phyloP scores from a whole-genome alignment of 2,797 vertebrate species.

The Hemitrygon akajei region DNA sequence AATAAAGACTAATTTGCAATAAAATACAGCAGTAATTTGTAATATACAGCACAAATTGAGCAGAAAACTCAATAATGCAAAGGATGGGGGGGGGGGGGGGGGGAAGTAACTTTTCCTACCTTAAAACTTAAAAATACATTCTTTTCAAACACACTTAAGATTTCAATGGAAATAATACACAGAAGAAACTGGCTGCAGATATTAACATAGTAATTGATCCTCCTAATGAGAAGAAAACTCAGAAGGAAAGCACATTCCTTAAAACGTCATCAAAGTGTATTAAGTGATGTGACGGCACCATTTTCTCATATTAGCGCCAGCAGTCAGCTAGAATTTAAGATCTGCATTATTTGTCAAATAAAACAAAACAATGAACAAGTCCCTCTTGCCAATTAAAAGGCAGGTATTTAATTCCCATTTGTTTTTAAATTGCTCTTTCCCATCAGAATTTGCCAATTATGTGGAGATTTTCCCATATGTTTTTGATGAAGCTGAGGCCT shows the following conservation, averaged over 20 bases:
- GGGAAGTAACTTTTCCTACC: neutral
- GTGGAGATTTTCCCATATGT: neutral
- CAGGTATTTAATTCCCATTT: neutral
- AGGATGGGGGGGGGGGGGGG: neutral
- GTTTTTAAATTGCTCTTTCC: neutral
- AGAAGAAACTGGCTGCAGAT: neutral
- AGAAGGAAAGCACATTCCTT: neutral
- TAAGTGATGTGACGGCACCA: neutral
- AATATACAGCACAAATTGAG: neutral
- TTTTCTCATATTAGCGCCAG: neutral
- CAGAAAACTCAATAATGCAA: neutral
- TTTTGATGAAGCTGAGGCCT: neutral
- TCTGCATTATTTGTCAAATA: neutral
- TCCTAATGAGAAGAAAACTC: neutral
- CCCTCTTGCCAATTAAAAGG: neutral
- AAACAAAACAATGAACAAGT: neutral
- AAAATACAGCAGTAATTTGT: neutral
- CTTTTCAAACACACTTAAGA: neutral
- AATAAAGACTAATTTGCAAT: neutral
- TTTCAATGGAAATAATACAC: neutral
- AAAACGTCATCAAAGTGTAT: neutral
- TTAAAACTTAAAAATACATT: neutral
- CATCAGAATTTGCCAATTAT: neutral
- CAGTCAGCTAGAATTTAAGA: neutral
- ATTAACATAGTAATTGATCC: neutral